These are phyloP conservation scores for Arothron firmamentum DNA, from an alignment of 2,113 vertebrate genomes.

Conservation along the genomic window DNA sequence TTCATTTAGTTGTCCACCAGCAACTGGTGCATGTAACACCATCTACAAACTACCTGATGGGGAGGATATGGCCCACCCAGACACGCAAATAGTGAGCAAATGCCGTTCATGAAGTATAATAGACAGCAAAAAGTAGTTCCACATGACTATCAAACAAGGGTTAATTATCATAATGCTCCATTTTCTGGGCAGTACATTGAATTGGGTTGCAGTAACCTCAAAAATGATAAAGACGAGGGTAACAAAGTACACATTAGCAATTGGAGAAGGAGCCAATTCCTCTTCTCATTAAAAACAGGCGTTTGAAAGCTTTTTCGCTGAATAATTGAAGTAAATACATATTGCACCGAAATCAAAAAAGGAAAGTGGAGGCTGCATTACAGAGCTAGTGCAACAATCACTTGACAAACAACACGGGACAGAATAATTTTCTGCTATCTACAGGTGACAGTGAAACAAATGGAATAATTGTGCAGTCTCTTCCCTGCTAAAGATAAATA, in stretches of 20 bases:
- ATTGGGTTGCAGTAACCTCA: slow-evolving; percentile 30
- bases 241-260: slow-evolving; percentile 9
- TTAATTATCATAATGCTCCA: slow-evolving; percentile 56
- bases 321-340: background rate
- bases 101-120: slow-evolving; percentile 43
- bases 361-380: background rate
- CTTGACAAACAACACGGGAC: background rate
- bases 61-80: slow-evolving; percentile 61
- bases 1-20: slow-evolving; percentile 70
- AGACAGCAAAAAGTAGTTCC: slow-evolving; percentile 38
- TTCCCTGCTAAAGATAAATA: too few relatives aligned
- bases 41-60: slow-evolving; percentile 69
- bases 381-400: background rate
- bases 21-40: slow-evolving; percentile 66
- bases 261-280: slow-evolving; percentile 1
- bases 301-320: background rate
- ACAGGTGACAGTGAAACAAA: too few relatives aligned
- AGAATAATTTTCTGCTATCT: background rate
- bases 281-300: slow-evolving; percentile 7
- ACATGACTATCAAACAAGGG: slow-evolving; percentile 39
- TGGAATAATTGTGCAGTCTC: too few relatives aligned
- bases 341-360: background rate
- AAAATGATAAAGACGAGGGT: slow-evolving; percentile 12
- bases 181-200: slow-evolving; percentile 37
- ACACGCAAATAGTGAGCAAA: slow-evolving; percentile 43